These are phyloP conservation scores for Rhodinocichla rosea DNA, from an alignment of 2,113 vertebrate genomes.

Conservation along the genomic window DNA sequence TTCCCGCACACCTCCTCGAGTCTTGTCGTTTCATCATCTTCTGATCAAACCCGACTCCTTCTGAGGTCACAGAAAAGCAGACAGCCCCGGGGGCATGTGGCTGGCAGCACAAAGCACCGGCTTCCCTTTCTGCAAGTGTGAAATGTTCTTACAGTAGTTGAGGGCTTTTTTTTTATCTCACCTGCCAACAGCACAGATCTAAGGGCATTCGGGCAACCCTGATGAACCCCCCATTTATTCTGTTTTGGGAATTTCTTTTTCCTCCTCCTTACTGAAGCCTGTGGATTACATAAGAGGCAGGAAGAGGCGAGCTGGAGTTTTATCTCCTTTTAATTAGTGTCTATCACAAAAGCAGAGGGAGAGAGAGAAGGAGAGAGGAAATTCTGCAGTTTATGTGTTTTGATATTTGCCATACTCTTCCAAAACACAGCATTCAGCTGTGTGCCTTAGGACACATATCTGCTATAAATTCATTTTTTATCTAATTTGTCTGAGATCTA, in stretches of 20 bases:
- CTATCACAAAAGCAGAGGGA: slow-evolving; percentile 56
- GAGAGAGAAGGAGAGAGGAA: slow-evolving; percentile 54
- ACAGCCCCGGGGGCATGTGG: not conserved
- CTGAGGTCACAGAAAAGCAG: slow-evolving; percentile 15
- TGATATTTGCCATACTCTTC: slow-evolving; percentile 73
- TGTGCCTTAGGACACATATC: slow-evolving; percentile 83
- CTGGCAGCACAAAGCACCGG: not conserved
- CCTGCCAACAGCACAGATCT: not conserved
- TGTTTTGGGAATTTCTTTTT: not conserved
- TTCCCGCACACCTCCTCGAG: accelerated
- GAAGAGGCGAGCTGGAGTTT: slow-evolving; percentile 28
- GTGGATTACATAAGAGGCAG: slow-evolving; percentile 51
- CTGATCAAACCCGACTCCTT: slow-evolving; percentile 46
- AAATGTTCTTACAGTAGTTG: not conserved
- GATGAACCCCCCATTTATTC: not conserved
- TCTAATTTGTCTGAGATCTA: slow-evolving; percentile 97
- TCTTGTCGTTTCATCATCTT: slow-evolving; percentile 32
- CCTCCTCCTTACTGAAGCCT: not conserved
- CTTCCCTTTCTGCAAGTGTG: not conserved
- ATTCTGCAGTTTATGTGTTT: slow-evolving; percentile 73
- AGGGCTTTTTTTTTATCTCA: not conserved
- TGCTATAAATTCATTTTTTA: slow-evolving; percentile 98
- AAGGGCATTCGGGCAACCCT: not conserved
- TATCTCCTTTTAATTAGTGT: slow-evolving; percentile 65
- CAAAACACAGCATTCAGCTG: slow-evolving; percentile 74